Evolutionary conservation across 2,888 invertebrate genomes (phyloP).

Genomic region (Boloria euphrosyne): DNA sequence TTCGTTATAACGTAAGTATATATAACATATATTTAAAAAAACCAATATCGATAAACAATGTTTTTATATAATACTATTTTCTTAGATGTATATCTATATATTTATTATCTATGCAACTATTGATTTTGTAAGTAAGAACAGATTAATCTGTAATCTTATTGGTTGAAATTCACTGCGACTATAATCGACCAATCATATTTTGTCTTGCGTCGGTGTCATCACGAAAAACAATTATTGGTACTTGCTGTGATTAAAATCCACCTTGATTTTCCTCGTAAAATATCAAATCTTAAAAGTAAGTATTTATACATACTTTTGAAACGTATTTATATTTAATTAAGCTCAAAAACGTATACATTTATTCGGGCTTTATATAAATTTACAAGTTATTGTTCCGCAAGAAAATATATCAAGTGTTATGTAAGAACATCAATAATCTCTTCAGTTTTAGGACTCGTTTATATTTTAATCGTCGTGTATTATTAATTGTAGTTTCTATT

Average conservation of each 20-base stretch:
- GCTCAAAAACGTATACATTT: background rate
- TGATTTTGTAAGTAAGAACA: background rate
- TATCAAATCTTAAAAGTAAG: conserved; percentile 30
- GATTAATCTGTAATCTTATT: conserved; percentile 8
- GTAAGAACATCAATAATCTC: conserved; percentile 42
- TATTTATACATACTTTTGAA: conserved; percentile 17
- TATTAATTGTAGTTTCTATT: background rate
- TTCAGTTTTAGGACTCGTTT: background rate
- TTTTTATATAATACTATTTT: no score
- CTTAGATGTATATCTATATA: background rate
- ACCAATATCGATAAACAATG: no score
- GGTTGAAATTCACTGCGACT: background rate
- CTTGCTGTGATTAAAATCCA: conserved; percentile 34
- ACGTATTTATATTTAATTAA: background rate
- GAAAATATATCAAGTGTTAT: conserved; percentile 32
- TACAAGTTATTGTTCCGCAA: background rate
- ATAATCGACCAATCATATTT: conserved; percentile 3
- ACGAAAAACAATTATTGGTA: conserved; percentile 29
- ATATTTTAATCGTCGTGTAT: background rate
- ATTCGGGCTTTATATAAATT: background rate
- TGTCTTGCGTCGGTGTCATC: conserved; percentile 9
- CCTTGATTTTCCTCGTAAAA: conserved; percentile 21
- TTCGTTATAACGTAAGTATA: no score
- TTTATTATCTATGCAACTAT: conserved; percentile 9
- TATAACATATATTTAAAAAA: no score